Percentiles rank a stretch among this genome's conserved stretches.
Conservation (phyloP, 2,113 vertebrate genomes). For the Phrynosoma platyrhinos region DNA sequence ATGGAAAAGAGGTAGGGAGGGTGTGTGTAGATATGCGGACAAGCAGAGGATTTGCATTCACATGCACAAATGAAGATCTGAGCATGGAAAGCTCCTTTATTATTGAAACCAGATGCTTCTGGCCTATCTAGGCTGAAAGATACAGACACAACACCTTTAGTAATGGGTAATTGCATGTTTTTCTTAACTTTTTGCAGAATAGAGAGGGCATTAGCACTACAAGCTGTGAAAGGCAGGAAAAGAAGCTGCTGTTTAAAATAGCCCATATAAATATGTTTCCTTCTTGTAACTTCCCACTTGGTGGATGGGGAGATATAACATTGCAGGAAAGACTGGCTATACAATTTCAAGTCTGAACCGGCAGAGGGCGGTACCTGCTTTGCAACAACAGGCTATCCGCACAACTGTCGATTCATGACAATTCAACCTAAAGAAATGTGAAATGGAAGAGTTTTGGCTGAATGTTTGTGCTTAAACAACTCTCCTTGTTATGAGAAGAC, state of each 20-base stretch:
- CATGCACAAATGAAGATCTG: background rate
- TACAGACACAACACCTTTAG: no score
- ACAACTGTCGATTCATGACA: background rate
- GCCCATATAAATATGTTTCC: accelerated
- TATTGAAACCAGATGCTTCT: background rate
- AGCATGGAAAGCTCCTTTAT: background rate
- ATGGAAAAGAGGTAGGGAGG: no score
- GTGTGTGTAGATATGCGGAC: no score
- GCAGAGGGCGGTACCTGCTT: slow-evolving; percentile 59
- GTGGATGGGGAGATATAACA: background rate
- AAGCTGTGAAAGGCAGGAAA: background rate
- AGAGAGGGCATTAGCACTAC: background rate
- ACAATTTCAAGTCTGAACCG: background rate
- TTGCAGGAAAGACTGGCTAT: background rate
- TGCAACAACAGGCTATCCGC: background rate
- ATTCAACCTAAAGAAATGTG: background rate
- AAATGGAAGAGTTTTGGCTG: background rate
- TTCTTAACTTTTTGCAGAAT: no score
- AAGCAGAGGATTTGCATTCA: background rate
- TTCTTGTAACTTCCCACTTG: no score
- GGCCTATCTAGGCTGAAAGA: background rate
- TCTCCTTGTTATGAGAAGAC: background rate
- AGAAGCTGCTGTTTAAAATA: background rate
- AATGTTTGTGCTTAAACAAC: accelerated
- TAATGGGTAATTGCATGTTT: background rate